Evolutionary conservation across 2,113 vertebrate species (phyloP), one percentile per base, ranked within the genome.

Genomic region (Sphyrna mokarran): DNA sequence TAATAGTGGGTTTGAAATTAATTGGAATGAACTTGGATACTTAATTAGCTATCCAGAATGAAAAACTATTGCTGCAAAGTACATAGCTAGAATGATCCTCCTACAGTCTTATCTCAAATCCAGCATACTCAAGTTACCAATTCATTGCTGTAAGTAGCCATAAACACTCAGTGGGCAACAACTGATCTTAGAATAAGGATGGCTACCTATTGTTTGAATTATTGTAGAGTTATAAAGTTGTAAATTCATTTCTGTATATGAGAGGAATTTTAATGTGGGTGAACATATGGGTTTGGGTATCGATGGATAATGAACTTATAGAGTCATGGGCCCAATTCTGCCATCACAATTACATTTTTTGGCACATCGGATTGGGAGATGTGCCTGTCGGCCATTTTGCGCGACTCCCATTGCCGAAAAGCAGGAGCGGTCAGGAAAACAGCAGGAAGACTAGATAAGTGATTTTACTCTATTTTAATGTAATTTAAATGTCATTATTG

Each of bases 31-130:
- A 94, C 93, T 70, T 94, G 93, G 94, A 95, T 95, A 68, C n/a
- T 93, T 95, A 72, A 72, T 95, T 95, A 95, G 43, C 94, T 95
- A 48, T 93, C 89, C 61, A 68, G 89, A 93, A 93, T 93, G 89
- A 93, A 93, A 66, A 93, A 93, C 89, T 93, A 66, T 93, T 83
- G 80, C 40, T 93, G 61, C 58, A 93, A 93, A 68, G 89, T 93
- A 93, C 89, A 68, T 93, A 20, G 89, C 61, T 37, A 68, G 63
- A 37, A 8, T 93, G 89, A 93, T 93, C 37, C n/a, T 66, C 22
- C 61, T 66, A 33, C 89, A 93, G 89, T n/a, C 89, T 93, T 93
- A 93, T 93, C 89, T 93, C 63, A 16, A 63, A 61, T 93, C 48
- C 61, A 93, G 63, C 33, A 40, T 37, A 66, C 33, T 93, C 1